These are phyloP conservation scores for Ooceraea biroi DNA, from an alignment of 1,140 invertebrate species.

Conservation along the genomic window DNA sequence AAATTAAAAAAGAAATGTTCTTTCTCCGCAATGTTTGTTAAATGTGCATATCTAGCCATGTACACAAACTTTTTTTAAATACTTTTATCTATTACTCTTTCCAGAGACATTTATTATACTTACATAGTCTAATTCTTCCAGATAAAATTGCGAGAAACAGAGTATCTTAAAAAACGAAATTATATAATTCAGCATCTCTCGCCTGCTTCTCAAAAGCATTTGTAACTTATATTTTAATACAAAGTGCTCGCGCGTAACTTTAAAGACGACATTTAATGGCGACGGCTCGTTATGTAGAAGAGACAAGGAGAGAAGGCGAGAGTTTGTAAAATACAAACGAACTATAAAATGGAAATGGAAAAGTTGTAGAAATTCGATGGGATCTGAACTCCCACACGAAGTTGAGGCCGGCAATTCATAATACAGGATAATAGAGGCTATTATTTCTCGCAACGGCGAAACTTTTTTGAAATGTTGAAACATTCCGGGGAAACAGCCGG, in stretches of 20 bases:
- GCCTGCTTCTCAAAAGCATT: not conserved
- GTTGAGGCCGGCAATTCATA: conserved; percentile 60
- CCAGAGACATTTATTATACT: too few species aligned
- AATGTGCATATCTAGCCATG: too few species aligned
- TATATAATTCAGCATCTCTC: not conserved
- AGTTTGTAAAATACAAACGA: conserved; percentile 37
- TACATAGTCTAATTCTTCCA: not conserved
- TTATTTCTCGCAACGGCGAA: conserved; percentile 60
- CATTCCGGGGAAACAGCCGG: conserved; percentile 59
- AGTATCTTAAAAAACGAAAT: not conserved
- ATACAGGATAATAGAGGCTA: conserved; percentile 65
- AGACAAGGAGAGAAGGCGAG: not conserved
- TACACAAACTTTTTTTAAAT: too few species aligned
- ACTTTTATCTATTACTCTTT: too few species aligned
- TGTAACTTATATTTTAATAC: conserved; percentile 17
- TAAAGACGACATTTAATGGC: not conserved
- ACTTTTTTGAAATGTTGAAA: conserved; percentile 62
- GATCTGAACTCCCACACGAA: conserved; percentile 25
- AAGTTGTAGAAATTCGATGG: conserved; percentile 43
- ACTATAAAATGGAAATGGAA: conserved; percentile 29
- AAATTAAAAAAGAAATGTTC: not conserved
- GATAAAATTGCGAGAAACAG: not conserved
- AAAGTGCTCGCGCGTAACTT: conserved; percentile 8
- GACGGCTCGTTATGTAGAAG: not conserved
- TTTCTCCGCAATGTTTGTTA: not conserved